Evolutionary conservation across 2,888 invertebrate genomes (phyloP), one percentile per base, ranked within the genome.

Genomic region (Ditylenchus weischeri): DNA sequence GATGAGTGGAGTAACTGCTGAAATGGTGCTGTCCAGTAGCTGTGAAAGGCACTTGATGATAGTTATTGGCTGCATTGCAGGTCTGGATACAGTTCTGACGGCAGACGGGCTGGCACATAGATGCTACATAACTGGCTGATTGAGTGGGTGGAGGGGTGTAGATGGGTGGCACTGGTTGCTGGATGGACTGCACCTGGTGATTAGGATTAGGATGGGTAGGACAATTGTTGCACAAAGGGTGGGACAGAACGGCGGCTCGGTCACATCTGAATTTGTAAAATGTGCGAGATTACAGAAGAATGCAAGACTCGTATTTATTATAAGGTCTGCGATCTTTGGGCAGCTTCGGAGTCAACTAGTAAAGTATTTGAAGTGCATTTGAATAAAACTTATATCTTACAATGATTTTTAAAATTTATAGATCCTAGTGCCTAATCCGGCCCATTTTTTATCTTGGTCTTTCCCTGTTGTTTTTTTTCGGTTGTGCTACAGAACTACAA

Each of bases 261-360:
- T 54, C 54, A 54, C 54, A 54, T 54, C 54, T 54, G 1, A 54
- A 54, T 13, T 21, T 13, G n/a, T 13, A 54, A 50, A 50, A n/a
- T n/a, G 50, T 50, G 18, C 50, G 6, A 50, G 6, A 18, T 50
- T 18, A 50, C 2, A 19, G 2, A 4, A 50, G 6, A 50, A 50
- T 6, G 2, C 5, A 21, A 50, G 6, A 5, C 2, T 4, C 18
- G 6, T 18, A 2, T 19, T 18, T 19, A 2, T 50, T 50, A 50
- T 19, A 50, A 50, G 21, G 50, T 50, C 29, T 29, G 29, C 5
- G 29, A 29, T 29, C 29, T 5, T 29, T 29, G 29, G 5, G 29
- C n/a, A 29, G 5, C 5, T 29, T 29, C 29, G 29, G 29, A 5
- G 29, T 29, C 29, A 29, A 29, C 29, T n/a, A 29, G 5, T 29